Conservation (phyloP, 2,113 vertebrate genomes). For the Blennius ocellaris region DNA sequence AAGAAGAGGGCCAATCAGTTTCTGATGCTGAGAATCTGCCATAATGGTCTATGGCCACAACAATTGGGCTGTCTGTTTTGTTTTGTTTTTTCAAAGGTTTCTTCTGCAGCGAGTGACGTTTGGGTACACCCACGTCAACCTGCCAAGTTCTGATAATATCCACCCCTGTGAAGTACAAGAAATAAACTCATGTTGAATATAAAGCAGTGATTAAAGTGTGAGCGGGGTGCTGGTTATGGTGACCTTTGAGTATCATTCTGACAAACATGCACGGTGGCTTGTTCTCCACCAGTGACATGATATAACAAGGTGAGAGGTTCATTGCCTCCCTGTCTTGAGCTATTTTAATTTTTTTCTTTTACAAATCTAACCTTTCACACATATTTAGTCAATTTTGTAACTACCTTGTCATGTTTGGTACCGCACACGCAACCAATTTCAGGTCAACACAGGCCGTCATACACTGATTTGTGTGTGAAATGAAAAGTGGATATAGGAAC, state of each 20-base stretch:
- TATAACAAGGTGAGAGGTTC: background rate
- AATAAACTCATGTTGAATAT: background rate
- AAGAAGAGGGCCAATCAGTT: no score
- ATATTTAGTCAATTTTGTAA: background rate
- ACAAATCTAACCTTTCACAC: background rate
- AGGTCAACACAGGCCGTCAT: background rate
- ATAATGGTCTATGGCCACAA: no score
- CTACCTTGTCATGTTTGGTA: background rate
- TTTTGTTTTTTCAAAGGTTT: no score
- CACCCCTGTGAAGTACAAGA: background rate
- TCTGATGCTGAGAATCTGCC: no score
- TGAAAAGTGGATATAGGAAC: background rate
- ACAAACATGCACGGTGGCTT: background rate
- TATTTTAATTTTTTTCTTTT: background rate
- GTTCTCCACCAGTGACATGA: background rate
- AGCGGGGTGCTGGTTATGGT: background rate
- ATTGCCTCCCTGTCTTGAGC: background rate
- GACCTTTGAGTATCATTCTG: slow-evolving; percentile 8
- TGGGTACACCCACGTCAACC: no score
- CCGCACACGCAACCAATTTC: background rate
- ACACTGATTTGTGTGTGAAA: no score
- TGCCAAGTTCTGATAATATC: background rate
- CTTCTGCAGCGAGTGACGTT: no score
- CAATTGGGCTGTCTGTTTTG: no score
- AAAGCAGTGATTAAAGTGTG: background rate